phyloP scores from a whole-genome alignment of 2,113 vertebrate genomes.

The Anas platyrhynchos region DNA sequence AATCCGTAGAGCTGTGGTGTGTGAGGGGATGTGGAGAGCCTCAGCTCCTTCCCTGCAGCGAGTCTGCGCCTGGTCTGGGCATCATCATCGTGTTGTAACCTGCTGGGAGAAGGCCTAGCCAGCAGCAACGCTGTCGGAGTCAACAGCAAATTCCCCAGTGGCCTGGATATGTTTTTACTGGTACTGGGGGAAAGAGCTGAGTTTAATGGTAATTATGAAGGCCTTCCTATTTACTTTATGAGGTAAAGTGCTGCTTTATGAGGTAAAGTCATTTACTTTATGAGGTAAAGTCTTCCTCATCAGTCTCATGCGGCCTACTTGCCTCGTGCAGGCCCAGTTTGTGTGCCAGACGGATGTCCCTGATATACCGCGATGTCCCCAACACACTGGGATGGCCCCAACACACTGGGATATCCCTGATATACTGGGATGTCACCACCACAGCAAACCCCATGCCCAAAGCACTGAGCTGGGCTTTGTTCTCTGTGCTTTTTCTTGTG shows the following conservation, averaged over 20 bases:
- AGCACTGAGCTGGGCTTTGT: fast-evolving
- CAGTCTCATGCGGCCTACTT: background rate
- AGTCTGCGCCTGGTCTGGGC: background rate
- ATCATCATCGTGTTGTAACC: background rate
- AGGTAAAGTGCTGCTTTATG: background rate
- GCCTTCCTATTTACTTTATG: background rate
- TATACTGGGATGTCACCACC: no score
- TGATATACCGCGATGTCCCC: no score
- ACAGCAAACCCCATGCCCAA: fast-evolving
- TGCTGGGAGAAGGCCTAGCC: background rate
- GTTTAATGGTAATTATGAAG: background rate
- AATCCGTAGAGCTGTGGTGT: background rate
- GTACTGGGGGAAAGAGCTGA: background rate
- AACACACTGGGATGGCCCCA: no score
- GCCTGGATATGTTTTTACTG: background rate
- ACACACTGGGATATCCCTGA: no score
- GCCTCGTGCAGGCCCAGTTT: fast-evolving
- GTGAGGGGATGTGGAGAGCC: background rate
- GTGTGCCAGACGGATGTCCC: fast-evolving
- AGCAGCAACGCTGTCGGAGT: background rate
- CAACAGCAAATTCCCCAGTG: background rate
- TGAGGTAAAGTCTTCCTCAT: background rate
- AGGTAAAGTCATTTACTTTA: background rate
- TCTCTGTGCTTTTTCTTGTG: background rate
- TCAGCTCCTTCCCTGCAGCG: background rate